phyloP scores from a whole-genome alignment of 2,797 vertebrate genomes.

The Diplodus sargus region DNA sequence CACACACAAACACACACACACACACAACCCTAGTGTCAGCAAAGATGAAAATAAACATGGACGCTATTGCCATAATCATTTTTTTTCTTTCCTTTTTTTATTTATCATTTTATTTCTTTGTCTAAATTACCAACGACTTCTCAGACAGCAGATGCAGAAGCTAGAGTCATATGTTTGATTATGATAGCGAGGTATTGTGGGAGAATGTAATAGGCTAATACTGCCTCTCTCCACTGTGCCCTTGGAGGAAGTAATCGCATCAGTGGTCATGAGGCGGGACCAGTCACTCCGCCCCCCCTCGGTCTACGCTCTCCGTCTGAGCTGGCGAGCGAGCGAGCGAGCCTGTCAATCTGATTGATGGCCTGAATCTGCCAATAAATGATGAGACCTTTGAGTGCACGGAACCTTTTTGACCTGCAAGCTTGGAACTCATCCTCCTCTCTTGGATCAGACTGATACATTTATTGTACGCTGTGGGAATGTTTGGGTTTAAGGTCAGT shows the following conservation, averaged over 20 bases:
- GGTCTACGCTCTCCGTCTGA: slow-evolving; percentile 38
- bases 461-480: neutral
- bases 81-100: neutral
- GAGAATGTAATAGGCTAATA: slow-evolving; percentile 55
- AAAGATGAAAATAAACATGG: slow-evolving; percentile 23
- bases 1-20: slow-evolving; percentile 17
- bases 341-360: slow-evolving; percentile 73
- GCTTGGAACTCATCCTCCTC: slow-evolving; percentile 18
- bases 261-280: slow-evolving; percentile 62
- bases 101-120: neutral
- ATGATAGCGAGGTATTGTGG: slow-evolving; percentile 31
- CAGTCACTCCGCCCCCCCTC: slow-evolving; percentile 45
- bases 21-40: slow-evolving; percentile 20
- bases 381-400: slow-evolving; percentile 44
- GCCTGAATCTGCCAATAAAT: slow-evolving; percentile 66
- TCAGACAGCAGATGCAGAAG: neutral
- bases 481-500: slow-evolving; percentile 1
- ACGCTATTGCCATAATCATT: neutral
- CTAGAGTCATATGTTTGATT: slow-evolving; percentile 25
- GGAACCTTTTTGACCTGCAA: slow-evolving; percentile 67
- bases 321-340: slow-evolving; percentile 26
- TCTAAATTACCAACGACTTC: no score
- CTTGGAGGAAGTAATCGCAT: slow-evolving; percentile 70
- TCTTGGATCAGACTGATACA: slow-evolving; percentile 2
- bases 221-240: slow-evolving; percentile 35